phyloP scores from a whole-genome alignment of 2,888 invertebrate species.

The Chloroclysta siterata region DNA sequence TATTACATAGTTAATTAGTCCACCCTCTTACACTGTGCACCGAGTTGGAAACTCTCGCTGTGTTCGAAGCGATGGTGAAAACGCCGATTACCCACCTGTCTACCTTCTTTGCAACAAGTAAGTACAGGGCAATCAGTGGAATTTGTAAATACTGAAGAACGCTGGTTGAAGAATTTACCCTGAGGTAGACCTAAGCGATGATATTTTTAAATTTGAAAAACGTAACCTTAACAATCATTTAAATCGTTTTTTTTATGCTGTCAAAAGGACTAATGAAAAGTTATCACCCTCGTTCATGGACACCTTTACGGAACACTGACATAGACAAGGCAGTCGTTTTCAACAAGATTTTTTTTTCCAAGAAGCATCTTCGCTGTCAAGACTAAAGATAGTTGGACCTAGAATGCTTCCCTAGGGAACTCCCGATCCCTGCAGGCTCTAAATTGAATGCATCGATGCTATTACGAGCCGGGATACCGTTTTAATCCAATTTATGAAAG shows the following conservation, averaged over 20 bases:
- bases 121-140: conserved; percentile 1
- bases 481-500: neutral
- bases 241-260: too few species aligned
- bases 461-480: neutral
- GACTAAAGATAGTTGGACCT: neutral
- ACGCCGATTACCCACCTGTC: conserved; percentile 47
- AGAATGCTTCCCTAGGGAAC: neutral
- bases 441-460: neutral
- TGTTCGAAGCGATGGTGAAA: conserved; percentile 64
- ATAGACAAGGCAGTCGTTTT: too few species aligned
- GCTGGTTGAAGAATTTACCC: conserved; percentile 11
- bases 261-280: too few species aligned
- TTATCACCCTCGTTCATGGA: too few species aligned
- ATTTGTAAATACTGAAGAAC: conserved; percentile 4
- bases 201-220: neutral
- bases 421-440: neutral
- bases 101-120: conserved; percentile 36
- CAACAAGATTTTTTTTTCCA: neutral
- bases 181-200: neutral
- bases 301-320: too few species aligned
- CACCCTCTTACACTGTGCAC: conserved; percentile 57
- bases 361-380: neutral
- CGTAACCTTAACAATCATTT: too few species aligned
- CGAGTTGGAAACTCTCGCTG: conserved; percentile 67
- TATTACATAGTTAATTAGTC: conserved; percentile 52